A percentile compares a stretch with the other conserved stretches of the same genome.
These are phyloP conservation scores for Erythrocercus mccallii DNA, from an alignment of 2,113 vertebrate genomes.

Conservation along the genomic window DNA sequence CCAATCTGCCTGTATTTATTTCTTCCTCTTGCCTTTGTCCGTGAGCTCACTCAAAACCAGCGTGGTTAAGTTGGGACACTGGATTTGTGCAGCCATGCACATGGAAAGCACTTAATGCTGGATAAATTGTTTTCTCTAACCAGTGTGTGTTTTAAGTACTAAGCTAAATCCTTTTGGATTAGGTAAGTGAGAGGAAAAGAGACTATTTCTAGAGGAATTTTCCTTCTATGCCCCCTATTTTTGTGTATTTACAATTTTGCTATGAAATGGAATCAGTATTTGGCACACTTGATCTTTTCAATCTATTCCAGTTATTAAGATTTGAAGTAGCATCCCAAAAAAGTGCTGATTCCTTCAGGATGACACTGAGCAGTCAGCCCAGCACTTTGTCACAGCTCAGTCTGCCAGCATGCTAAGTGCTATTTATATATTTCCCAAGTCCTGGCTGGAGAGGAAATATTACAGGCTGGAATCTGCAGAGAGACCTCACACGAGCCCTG, in stretches of 20 bases:
- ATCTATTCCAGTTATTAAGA: not conserved
- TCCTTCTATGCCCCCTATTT: not conserved
- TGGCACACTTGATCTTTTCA: not conserved
- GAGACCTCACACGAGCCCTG: not conserved
- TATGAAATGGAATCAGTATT: not conserved
- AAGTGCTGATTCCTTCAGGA: conserved; percentile 8
- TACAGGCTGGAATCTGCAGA: not conserved
- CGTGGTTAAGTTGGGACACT: not conserved
- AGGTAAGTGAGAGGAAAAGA: not conserved
- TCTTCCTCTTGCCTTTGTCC: not conserved
- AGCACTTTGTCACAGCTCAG: not conserved
- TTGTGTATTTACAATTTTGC: not conserved
- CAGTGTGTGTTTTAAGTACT: not conserved
- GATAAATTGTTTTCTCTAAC: not conserved
- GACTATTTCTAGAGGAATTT: not conserved
- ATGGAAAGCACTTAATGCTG: not conserved
- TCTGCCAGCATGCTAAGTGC: not conserved
- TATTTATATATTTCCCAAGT: not conserved
- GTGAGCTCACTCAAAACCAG: not conserved
- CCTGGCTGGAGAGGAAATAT: not conserved
- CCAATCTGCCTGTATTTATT: not conserved
- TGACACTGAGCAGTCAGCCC: not conserved
- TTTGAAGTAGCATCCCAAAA: not conserved
- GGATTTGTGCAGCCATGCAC: not conserved
- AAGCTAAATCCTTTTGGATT: not conserved